A percentile compares a stretch with the other conserved stretches of the same genome.
These are phyloP conservation scores for Drosophila dunni DNA, from an alignment of 1,140 invertebrate species.

Conservation along the genomic window DNA sequence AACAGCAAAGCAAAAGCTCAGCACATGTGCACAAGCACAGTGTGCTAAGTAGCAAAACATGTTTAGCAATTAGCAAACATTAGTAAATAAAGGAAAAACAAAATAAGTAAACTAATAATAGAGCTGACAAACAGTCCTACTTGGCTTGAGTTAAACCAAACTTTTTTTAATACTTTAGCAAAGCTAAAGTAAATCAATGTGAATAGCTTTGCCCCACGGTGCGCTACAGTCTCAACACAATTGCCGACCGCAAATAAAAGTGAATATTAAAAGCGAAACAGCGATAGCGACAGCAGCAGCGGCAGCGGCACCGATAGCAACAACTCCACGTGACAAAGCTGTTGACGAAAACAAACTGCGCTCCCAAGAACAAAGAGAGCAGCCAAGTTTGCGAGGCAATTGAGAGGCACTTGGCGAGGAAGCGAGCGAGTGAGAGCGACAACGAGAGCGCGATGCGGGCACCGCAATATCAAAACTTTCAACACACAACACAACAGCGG, in stretches of 20 bases:
- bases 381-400: neutral
- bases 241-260: conserved; percentile 70
- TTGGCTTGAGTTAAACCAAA: neutral
- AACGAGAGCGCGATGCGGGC: conserved; percentile 7
- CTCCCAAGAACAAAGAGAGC: conserved; percentile 8
- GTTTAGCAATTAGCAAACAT: conserved; percentile 2
- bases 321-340: conserved; percentile 71
- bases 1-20: conserved; percentile 24
- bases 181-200: neutral
- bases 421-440: conserved; percentile 1
- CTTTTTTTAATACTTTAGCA: neutral
- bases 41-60: conserved; percentile 6
- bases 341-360: conserved; percentile 60
- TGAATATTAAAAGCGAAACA: conserved; percentile 72
- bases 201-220: conserved; percentile 36
- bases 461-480: conserved; percentile 20
- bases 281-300: conserved; percentile 38
- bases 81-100: neutral
- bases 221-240: conserved; percentile 27
- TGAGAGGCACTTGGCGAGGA: too few relatives aligned
- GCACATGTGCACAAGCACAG: conserved; percentile 45
- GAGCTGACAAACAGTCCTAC: neutral
- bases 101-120: neutral
- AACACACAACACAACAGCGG: neutral
- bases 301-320: conserved; percentile 23